These are phyloP conservation scores for Syngnathus scovelli DNA, from an alignment of 2,113 vertebrate genomes.

Conservation along the genomic window DNA sequence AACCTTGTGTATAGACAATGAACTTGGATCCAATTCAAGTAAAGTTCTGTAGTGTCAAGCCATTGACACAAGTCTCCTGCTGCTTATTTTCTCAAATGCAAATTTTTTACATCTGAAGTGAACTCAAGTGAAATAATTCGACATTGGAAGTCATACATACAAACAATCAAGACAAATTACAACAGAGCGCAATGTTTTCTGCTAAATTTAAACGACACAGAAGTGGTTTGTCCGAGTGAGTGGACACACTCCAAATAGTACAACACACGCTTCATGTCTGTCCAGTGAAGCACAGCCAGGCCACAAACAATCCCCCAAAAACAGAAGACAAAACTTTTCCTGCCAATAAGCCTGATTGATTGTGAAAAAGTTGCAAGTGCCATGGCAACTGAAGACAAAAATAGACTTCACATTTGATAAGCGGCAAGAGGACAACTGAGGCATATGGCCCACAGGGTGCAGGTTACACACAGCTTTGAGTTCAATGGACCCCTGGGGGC, in stretches of 20 bases:
- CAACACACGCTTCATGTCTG: not conserved
- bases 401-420: not conserved
- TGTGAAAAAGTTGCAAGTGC: not conserved
- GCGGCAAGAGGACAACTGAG: not conserved
- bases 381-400: not conserved
- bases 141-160: not conserved
- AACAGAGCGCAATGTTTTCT: not conserved
- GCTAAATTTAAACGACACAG: not conserved
- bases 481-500: not conserved
- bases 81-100: conserved; percentile 2
- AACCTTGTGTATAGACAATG: conserved; percentile 71
- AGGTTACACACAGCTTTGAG: not conserved
- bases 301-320: not conserved
- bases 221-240: not conserved
- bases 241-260: not conserved
- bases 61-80: conserved; percentile 10
- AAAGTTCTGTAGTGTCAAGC: conserved; percentile 74
- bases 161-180: not conserved
- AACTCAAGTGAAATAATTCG: not conserved
- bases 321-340: not conserved
- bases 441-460: not conserved
- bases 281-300: not conserved
- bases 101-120: not conserved
- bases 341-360: not conserved
- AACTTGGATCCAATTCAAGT: conserved; percentile 78